Conservation (phyloP, 2,797 vertebrate species). For the Xiphophorus birchmanni region DNA sequence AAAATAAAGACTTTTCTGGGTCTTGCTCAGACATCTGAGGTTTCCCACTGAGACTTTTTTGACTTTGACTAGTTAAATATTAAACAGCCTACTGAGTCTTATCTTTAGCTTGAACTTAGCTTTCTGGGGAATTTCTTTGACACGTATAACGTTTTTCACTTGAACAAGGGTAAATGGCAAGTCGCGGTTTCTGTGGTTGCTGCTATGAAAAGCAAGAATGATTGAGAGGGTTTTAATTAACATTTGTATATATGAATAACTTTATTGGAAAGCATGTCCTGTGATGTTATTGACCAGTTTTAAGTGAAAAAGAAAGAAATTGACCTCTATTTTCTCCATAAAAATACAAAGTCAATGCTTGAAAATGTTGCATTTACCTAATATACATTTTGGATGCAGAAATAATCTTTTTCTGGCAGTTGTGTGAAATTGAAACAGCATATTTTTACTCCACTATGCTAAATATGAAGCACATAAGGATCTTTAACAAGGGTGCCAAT, state of each 20-base stretch:
- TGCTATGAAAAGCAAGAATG: background rate
- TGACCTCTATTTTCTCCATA: background rate
- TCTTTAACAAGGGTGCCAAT: background rate
- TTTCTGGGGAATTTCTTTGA: constrained; percentile 13
- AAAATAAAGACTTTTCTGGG: constrained; percentile 19
- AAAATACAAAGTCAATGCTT: background rate
- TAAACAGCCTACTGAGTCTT: constrained; percentile 34
- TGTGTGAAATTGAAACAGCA: background rate
- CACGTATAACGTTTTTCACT: constrained; percentile 14
- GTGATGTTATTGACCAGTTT: background rate
- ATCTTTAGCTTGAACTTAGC: constrained; percentile 38
- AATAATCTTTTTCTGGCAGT: background rate
- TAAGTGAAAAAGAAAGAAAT: background rate
- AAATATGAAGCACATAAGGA: background rate
- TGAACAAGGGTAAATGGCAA: constrained; percentile 28
- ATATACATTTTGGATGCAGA: background rate
- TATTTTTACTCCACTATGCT: background rate
- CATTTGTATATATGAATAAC: background rate
- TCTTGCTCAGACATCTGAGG: constrained; percentile 24
- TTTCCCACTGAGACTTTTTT: constrained; percentile 8
- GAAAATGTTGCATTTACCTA: background rate
- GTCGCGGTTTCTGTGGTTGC: constrained; percentile 17
- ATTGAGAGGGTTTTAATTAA: background rate
- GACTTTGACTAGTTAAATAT: constrained; percentile 37
- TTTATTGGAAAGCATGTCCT: background rate